phyloP scores from a whole-genome alignment of 2,113 vertebrate genomes.

The Pampusana beccarii region DNA sequence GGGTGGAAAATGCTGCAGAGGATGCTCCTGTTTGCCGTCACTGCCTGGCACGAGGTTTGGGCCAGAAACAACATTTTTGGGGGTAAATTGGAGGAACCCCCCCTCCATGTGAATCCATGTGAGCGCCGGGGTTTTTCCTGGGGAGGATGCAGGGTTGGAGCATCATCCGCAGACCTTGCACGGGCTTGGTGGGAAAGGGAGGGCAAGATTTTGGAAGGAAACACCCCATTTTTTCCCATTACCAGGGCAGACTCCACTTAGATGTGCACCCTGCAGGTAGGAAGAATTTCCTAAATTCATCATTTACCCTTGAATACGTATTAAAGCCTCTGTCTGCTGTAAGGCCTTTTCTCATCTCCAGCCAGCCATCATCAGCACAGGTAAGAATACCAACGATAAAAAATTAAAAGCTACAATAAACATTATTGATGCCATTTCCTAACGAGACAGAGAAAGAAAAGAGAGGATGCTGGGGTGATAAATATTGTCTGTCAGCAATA shows the following conservation, averaged over 20 bases:
- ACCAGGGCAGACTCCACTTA: background rate
- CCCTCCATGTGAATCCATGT: rapidly evolving
- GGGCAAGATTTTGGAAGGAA: background rate
- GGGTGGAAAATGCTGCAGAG: too few relatives aligned
- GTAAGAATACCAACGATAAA: slow-evolving; percentile 63
- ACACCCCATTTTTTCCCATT: rapidly evolving
- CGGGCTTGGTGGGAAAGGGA: background rate
- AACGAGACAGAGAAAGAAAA: slow-evolving; percentile 49
- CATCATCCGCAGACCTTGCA: background rate
- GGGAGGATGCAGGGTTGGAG: background rate
- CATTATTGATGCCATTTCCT: slow-evolving; percentile 68
- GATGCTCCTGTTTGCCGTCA: too few relatives aligned
- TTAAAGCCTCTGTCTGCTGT: background rate
- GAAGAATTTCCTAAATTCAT: background rate
- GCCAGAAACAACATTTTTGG: rapidly evolving
- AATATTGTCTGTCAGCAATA: slow-evolving; percentile 55
- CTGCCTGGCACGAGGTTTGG: background rate
- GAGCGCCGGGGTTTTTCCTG: background rate
- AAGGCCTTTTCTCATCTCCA: slow-evolving; percentile 22
- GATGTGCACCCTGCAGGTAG: too few relatives aligned
- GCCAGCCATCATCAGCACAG: slow-evolving; percentile 20
- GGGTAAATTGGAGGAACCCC: background rate
- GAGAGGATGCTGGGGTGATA: slow-evolving; percentile 34
- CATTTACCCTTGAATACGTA: background rate
- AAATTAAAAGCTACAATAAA: slow-evolving; percentile 74